phyloP scores from a whole-genome alignment of 2,888 invertebrate genomes.

The Ariolimax columbianus region DNA sequence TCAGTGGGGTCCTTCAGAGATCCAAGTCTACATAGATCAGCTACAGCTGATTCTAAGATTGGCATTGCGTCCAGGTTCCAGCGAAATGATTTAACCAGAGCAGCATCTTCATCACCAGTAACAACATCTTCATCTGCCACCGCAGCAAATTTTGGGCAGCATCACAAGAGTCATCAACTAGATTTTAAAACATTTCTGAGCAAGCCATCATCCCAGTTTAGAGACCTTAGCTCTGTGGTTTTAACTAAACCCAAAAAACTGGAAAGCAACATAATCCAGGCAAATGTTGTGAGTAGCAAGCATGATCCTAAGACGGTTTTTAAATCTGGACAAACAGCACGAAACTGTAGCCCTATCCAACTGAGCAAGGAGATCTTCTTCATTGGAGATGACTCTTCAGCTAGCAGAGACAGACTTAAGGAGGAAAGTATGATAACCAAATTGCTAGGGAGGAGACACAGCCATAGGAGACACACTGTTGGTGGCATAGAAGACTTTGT shows the following conservation, averaged over 20 bases:
- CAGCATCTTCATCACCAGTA: conserved; percentile 26
- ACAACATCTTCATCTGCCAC: conserved; percentile 20
- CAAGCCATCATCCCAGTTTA: conserved; percentile 4
- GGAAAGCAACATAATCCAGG: background rate
- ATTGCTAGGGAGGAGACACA: conserved; percentile 41
- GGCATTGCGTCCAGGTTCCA: conserved; percentile 76
- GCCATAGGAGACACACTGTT: conserved; percentile 89
- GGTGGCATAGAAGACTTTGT: conserved; percentile 94
- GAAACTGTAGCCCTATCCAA: conserved; percentile 48
- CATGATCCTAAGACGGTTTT: conserved; percentile 43
- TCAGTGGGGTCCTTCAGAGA: conserved; percentile 63
- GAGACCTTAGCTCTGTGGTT: conserved; percentile 28
- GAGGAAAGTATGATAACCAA: conserved; percentile 52
- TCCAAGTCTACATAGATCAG: conserved; percentile 72
- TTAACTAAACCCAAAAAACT: conserved; percentile 56
- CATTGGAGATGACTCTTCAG: conserved; percentile 23
- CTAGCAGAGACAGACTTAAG: conserved; percentile 36
- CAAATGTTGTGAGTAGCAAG: background rate
- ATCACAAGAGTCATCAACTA: conserved; percentile 32
- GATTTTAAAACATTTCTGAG: conserved; percentile 51
- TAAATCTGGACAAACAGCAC: conserved; percentile 68
- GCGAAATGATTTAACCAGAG: conserved; percentile 55
- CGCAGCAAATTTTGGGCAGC: background rate
- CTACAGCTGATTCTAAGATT: conserved; percentile 71
- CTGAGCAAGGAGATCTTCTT: conserved; percentile 37